Base-by-base conservation (phyloP, 2,797 vertebrate genomes). In the Mastacembelus armatus region DNA sequence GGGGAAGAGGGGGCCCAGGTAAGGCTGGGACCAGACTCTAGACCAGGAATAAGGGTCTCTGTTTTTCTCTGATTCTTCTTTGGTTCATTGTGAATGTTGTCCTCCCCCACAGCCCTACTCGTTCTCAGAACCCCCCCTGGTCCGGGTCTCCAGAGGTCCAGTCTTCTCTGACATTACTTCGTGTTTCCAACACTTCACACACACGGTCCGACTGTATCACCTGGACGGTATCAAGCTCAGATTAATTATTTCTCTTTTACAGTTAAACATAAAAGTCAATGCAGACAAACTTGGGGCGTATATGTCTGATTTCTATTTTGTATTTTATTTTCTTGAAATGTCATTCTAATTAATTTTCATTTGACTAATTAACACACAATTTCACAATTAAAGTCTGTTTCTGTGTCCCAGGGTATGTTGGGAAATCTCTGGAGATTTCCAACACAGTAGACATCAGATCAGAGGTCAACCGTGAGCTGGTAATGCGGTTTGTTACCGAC, bases 361-460 rank as follows among this genome's bases (percentile, higher is more conserved):
- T 9, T 33, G 10, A 33, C 10, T 10, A 33, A 2, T 10, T 33
- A 30, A 9, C n/a, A n/a, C n/a, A n/a, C n/a, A n/a, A n/a, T n/a
- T n/a, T n/a, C 9, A 47, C 7, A 58, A 40, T 61, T 56, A 71
- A 30, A 26, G 1, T 4, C 11, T 19, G 16, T 42, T 7, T 47
- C 0, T 65, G 16, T 58, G 30, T 58, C 85, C 40, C 80, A 98
- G 97, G 95, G 71, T 79, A 95, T 83, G 95, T 96, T 86, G 94
- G 94, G 49, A 95, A 91, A 36, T 95, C 96, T 32, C 43, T 96
- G 77, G 95, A 96, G 89, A 79, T 98, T 80, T 94, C 91, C 67
- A 98, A 97, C 90, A 87, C 89, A 61, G 95, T 98, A 85, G 95
- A 98, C 84, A 97, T 98, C 77, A 93, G 95, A 78, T 94, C 93